These are phyloP conservation scores for Hormaphis cornu DNA, from an alignment of 1,140 invertebrate species.

Conservation along the genomic window DNA sequence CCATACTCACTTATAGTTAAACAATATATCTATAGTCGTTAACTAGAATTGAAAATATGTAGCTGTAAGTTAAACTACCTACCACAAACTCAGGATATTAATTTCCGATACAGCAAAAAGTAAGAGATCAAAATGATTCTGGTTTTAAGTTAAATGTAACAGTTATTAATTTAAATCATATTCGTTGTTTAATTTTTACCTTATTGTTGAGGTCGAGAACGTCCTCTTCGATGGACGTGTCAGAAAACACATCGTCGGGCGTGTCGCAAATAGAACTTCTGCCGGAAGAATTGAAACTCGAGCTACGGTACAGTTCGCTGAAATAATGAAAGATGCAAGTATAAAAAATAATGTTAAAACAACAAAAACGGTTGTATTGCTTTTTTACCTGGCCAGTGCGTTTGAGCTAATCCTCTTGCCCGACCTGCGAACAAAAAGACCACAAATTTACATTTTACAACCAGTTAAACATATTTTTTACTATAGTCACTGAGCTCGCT, in stretches of 20 bases:
- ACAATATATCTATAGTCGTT: too few species aligned
- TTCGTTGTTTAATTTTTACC: slow-evolving; percentile 34
- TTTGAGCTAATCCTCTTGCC: slow-evolving; percentile 67
- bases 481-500: too few species aligned
- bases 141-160: too few species aligned
- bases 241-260: slow-evolving; percentile 83
- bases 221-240: slow-evolving; percentile 81
- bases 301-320: slow-evolving; percentile 79
- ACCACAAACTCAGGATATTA: too few species aligned
- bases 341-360: slow-evolving; percentile 29
- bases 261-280: slow-evolving; percentile 80
- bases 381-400: slow-evolving; percentile 69
- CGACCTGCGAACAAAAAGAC: slow-evolving; percentile 48
- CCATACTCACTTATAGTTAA: too few species aligned
- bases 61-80: too few species aligned
- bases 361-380: background rate
- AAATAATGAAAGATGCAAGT: slow-evolving; percentile 46
- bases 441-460: background rate
- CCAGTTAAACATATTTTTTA: too few species aligned
- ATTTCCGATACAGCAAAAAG: too few species aligned
- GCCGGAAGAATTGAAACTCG: slow-evolving; percentile 80
- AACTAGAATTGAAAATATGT: too few species aligned
- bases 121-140: too few species aligned
- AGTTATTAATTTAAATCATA: too few species aligned
- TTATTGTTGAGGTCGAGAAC: slow-evolving; percentile 80